Conservation (phyloP, 2,888 invertebrate genomes). For the Eupelmus urozonus region DNA sequence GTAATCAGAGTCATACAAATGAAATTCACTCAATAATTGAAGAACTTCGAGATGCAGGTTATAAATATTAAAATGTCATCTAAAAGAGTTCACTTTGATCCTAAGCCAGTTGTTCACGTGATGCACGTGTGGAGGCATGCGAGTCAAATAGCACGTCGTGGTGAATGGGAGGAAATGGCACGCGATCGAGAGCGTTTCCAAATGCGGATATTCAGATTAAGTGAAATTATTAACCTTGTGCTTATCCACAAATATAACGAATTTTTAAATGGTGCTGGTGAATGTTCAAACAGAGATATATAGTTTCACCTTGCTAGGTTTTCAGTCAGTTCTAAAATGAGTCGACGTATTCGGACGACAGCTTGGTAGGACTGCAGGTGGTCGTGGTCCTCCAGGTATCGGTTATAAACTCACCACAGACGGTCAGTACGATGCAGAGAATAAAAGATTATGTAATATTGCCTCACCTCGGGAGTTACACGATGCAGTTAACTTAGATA, state of each 20-base stretch:
- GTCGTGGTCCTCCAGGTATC: background rate
- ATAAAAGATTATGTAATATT: slow-evolving; percentile 1
- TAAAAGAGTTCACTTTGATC: background rate
- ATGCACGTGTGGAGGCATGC: background rate
- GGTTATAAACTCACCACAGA: slow-evolving; percentile 8
- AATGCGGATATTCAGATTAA: background rate
- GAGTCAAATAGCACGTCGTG: background rate
- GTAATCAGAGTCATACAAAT: slow-evolving; percentile 44
- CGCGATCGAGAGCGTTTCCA: too few species aligned
- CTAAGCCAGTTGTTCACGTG: background rate
- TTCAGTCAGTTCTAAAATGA: background rate
- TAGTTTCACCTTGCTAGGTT: too few species aligned
- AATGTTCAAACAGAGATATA: too few species aligned
- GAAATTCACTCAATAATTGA: slow-evolving; percentile 39
- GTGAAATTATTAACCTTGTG: background rate
- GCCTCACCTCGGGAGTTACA: background rate
- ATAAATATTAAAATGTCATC: background rate
- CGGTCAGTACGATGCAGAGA: background rate
- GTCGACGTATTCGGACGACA: slow-evolving; percentile 5
- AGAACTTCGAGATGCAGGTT: slow-evolving; percentile 48
- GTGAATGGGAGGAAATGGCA: background rate
- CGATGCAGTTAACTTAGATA: slow-evolving; percentile 1
- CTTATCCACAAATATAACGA: background rate
- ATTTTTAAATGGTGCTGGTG: too few species aligned
- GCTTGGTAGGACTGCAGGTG: background rate